Evolutionary conservation across 1,140 invertebrate genomes (phyloP), one percentile per base, ranked within the genome.

Genomic region (Pseudomyrmex dendroicus): DNA sequence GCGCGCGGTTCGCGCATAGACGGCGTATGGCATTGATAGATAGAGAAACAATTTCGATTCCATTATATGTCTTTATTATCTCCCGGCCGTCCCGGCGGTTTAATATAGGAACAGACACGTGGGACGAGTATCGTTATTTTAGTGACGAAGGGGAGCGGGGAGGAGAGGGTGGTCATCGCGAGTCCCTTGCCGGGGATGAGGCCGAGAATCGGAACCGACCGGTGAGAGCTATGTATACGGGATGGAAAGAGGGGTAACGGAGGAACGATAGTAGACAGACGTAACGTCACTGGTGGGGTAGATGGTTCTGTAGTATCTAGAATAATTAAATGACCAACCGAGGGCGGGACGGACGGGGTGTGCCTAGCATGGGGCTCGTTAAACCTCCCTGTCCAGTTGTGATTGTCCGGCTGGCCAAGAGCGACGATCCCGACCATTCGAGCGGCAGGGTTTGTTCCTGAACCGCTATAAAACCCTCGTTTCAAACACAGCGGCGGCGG

Each of bases 311-410:
- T 89, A 91, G 91, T 94, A 93, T 93, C 93, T 93, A 90, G 93
- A 94, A 94, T 94, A 94, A 94, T 94, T 94, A 94, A 94, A 94
- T 94, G 94, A 94, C 93, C 93, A 92, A 93, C 91, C 90, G 88
- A 89, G 90, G 89, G 91, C 90, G 82, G 92, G 89, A 77, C 87
- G 84, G 62, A 82, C 62, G 84, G 83, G 80, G 83, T 70, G 85
- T 83, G 84, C 78, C 87, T 84, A 90, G 92, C 93, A 92, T 93
- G 93, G 93, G 93, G 93, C 92, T 94, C 93, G 92, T 93, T 94
- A 93, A 94, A 94, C 91, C 93, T 92, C 91, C 90, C 93, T 94
- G 93, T 93, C 93, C 93, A 94, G 92, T 93, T 93, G 92, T 92
- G 93, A 94, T 94, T 94, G 93, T 94, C 91, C 92, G 86, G 84